These are phyloP conservation scores for Pangasius mekongensis DNA, from an alignment of 2,797 vertebrate genomes.

Conservation along the genomic window DNA sequence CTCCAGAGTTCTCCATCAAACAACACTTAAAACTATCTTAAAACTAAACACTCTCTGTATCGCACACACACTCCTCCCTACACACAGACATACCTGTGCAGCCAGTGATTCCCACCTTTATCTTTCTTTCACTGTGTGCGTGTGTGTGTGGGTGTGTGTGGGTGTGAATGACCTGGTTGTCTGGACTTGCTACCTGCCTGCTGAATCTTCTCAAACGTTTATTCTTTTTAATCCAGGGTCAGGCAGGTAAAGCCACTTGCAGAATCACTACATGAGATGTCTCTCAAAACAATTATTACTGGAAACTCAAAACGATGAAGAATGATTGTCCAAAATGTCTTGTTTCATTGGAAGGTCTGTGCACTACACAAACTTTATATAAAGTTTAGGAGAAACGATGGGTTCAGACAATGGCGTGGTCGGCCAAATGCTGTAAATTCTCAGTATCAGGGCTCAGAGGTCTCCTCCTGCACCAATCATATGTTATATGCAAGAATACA, in stretches of 20 bases:
- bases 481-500: not conserved
- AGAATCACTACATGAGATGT: not conserved
- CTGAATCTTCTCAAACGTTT: not conserved
- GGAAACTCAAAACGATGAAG: not conserved
- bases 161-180: not conserved
- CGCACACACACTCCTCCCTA: not conserved
- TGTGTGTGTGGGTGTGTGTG: not conserved
- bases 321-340: not conserved
- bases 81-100: not conserved
- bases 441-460: not conserved
- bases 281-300: not conserved
- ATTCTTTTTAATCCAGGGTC: constrained; percentile 3
- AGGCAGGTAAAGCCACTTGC: not conserved
- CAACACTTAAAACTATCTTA: constrained; percentile 20
- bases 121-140: not conserved
- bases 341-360: not conserved
- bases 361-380: too few species aligned
- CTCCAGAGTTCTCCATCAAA: not conserved
- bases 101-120: not conserved
- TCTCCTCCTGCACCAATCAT: not conserved
- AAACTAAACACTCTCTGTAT: not conserved
- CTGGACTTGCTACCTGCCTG: not conserved
- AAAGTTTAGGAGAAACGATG: too few species aligned
- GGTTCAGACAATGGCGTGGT: not conserved
- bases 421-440: not conserved